Percentiles rank a stretch among this genome's conserved stretches.
Conservation (phyloP, 1,140 invertebrate species). For the Ectropis grisescens region DNA sequence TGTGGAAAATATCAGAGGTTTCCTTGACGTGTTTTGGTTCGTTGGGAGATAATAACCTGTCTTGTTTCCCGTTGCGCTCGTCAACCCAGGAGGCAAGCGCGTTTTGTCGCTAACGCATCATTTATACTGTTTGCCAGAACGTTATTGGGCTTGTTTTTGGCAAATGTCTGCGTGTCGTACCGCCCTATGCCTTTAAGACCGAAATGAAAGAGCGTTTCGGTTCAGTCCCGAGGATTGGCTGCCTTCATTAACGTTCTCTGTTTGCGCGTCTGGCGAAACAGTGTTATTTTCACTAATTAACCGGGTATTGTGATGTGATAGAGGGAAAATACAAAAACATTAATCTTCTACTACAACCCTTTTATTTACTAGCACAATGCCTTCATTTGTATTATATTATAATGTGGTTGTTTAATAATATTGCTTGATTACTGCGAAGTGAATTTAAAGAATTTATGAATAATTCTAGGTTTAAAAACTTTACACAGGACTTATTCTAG, state of each 20-base stretch:
- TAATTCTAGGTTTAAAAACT: too few relatives aligned
- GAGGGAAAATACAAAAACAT: conserved; percentile 39
- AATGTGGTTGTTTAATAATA: too few relatives aligned
- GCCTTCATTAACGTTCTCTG: conserved; percentile 61
- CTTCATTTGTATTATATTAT: conserved; percentile 9
- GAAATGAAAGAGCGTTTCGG: conserved; percentile 55
- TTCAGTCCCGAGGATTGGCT: conserved; percentile 45
- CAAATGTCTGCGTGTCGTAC: conserved; percentile 49
- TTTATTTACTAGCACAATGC: conserved; percentile 7
- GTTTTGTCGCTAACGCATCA: conserved; percentile 61
- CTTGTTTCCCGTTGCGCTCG: conserved; percentile 54
- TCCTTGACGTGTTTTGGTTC: conserved; percentile 40
- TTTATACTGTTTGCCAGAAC: conserved; percentile 61
- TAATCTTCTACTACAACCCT: conserved; percentile 19
- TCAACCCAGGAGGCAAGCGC: conserved; percentile 35
- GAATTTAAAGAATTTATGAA: too few relatives aligned
- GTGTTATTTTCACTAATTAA: conserved; percentile 63
- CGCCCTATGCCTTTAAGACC: conserved; percentile 36
- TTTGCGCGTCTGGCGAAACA: conserved; percentile 56
- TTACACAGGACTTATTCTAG: too few relatives aligned
- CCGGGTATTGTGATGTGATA: conserved; percentile 45
- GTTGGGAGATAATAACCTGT: conserved; percentile 64
- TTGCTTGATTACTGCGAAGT: too few relatives aligned
- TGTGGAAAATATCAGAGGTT: conserved; percentile 63
- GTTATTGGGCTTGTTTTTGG: conserved; percentile 66